Evolutionary conservation across 2,888 invertebrate species (phyloP), one percentile per base, ranked within the genome.

Genomic region (Megamerina dolium): DNA sequence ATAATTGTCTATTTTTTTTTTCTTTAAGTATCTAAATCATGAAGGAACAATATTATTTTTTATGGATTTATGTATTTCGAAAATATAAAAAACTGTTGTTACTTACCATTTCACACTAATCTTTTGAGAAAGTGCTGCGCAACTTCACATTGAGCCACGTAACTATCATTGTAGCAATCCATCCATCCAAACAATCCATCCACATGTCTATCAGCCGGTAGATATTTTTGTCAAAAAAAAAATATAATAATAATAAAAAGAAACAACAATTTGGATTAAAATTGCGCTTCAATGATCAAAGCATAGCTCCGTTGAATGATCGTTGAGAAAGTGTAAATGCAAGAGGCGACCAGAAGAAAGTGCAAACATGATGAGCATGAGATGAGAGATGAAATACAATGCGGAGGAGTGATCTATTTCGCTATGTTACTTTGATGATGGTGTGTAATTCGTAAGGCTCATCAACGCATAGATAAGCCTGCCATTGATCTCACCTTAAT

Each of bases 261-360:
- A 36, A 32, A 3, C 41, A 36, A 49, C 59, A 62, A 64, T 65
- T 62, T 59, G 63, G 65, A 61, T 65, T 66, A 63, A 60, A 59
- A 59, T 57, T 59, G 57, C 63, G 65, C 58, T 63, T 63, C 59
- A 63, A 55, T 58, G 64, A 64, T 63, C 64, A 59, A 58, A 54
- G 57, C 55, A 58, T 10, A 6, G 23, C 10, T 23, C 10, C 35
- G 29, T 13, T 21, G 5, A 19, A 43, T 43, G 45, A 38, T 20
- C 38, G 35, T 16, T 39, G 34, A 29, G 21, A 37, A 31, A 48
- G 20, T 38, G 48, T 27, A 16, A 48, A 31, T 47, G 37, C 12
- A 45, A 46, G 50, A 49, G 13, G n/a, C n/a, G n/a, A n/a, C n/a
- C n/a, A n/a, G n/a, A n/a, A n/a, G n/a, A n/a, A n/a, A n/a, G n/a